Base-by-base conservation (phyloP, 2,113 vertebrate genomes). In the Hemicordylus capensis region DNA sequence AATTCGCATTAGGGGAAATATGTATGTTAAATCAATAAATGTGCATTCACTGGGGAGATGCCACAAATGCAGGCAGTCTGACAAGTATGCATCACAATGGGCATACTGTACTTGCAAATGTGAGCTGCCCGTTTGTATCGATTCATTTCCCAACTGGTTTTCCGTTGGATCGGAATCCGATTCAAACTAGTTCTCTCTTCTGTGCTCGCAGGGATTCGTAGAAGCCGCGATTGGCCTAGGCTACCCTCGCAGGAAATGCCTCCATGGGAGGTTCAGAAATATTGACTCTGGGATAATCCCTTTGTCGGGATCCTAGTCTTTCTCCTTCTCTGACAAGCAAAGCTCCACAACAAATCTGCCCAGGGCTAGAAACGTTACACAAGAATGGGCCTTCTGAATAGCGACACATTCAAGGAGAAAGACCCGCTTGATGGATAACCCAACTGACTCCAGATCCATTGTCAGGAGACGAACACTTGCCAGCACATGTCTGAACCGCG, bases 241-340 rank as follows among this genome's bases (percentile, higher is more conserved):
- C 90, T 91, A 92, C 90, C 89, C 77, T 85, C 90, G 85, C 84
- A 91, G 89, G 88, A 63, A 37, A 85, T 2, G 31, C 90, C 84
- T 1, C 69, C 73, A 64, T 75, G 92, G 84, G 0, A 14, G 58
- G 85, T 91, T 46, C 87, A 80, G 80, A 95, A 93, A 94, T 92
- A 93, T 90, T 93, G 91, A 93, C 89, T 92, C 91, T 95, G 93
- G 74, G 92, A 89, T 78, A 92, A 87, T 87, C 31, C 85, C 90
- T 92, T 91, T 87, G 88, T 93, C 87, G 89, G 76, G 90, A 81
- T 83, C 81, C 61, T 63, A 42, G 24, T 48, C 56, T 61, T 4
- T 3, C 81, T 70, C 44, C 88, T 79, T 86, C 88, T 92, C 91
- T 74, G 26, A 83, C 88, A 90, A 56, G 88, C 58, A 83, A 78